A percentile compares a stretch with the other conserved stretches of the same genome.
phyloP scores from a whole-genome alignment of 2,113 vertebrate genomes.

The Cyanistes caeruleus region DNA sequence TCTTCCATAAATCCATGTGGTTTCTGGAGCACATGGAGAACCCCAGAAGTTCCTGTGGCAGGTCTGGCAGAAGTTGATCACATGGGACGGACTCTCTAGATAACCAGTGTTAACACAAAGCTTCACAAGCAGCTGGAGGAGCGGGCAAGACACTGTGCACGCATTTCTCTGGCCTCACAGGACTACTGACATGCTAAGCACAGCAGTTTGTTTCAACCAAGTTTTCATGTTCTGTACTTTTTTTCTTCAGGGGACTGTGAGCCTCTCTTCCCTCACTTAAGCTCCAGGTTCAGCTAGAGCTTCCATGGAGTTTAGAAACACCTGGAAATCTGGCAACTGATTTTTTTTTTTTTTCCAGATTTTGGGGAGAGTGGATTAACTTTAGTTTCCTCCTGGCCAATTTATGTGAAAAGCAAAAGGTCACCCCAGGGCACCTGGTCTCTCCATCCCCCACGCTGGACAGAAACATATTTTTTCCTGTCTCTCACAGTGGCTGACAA shows the following conservation, averaged over 20 bases:
- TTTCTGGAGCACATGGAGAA: not conserved
- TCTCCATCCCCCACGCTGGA: not conserved
- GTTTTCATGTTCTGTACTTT: not conserved
- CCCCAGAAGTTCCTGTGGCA: not conserved
- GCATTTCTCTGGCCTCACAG: not conserved
- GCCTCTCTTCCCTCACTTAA: not conserved
- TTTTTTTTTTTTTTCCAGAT: not conserved
- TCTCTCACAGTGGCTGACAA: not conserved
- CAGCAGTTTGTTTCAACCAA: not conserved
- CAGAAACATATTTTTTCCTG: not conserved
- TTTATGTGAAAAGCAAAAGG: not conserved
- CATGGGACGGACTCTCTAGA: not conserved
- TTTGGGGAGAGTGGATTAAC: not conserved
- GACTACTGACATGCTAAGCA: not conserved
- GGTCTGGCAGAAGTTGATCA: not conserved
- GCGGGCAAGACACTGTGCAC: not conserved
- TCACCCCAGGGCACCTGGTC: not conserved
- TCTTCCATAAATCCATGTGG: not conserved
- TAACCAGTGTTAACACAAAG: not conserved
- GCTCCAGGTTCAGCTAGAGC: not conserved
- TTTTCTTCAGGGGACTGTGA: not conserved
- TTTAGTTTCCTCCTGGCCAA: not conserved
- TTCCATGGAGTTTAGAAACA: not conserved
- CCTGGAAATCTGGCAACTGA: not conserved
- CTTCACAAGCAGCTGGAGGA: not conserved